Base-by-base conservation (phyloP, 1,140 invertebrate species). In the Drosophila cardini region DNA sequence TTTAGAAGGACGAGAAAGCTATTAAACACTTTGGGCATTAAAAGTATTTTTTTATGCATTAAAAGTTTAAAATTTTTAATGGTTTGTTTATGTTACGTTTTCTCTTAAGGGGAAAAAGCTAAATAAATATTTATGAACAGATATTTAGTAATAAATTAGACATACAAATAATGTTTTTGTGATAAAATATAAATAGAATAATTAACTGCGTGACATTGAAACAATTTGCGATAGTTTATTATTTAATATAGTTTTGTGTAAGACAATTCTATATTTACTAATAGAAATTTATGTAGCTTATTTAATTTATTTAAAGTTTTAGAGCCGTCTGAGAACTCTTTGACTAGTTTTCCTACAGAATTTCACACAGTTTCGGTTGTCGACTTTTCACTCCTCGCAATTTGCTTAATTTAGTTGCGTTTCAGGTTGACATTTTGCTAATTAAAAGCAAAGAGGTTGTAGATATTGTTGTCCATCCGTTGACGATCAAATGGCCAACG, bases 381-480 rank as follows among this genome's bases (percentile, higher is more conserved):
- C 42, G 36, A 15, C 72, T 75, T 75, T 60, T 64, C 72, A 64
- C n/a, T 60, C 10, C 53, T 32, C 4, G 21, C 60, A 71, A 75
- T 64, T 75, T 71, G 52, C 58, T 71, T 58, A 60, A 64, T 72
- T 75, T 72, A 64, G 45, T 38, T 42, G 65, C 65, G n/a, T 55
- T 57, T 57, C 58, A 56, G 16, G 65, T 74, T 30, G 38, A 53
- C 60, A 64, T 45, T 45, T 75, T 52, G 60, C 21, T 71, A 64
- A 75, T 71, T 71, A 75, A 74, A 70, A 56, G 15, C 32, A 40
- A 55, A 11, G 52, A 43, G 48, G 50, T n/a, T 48, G 34, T 43
- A 62, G 65, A 56, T 62, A 63, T 6, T 30, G 18, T 40, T 43
- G 60, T 48, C 58, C 10, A 15, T 26, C 21, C 18, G 26, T 43